Conservation (phyloP, 2,888 invertebrate species). For the Parelbella ahira region DNA sequence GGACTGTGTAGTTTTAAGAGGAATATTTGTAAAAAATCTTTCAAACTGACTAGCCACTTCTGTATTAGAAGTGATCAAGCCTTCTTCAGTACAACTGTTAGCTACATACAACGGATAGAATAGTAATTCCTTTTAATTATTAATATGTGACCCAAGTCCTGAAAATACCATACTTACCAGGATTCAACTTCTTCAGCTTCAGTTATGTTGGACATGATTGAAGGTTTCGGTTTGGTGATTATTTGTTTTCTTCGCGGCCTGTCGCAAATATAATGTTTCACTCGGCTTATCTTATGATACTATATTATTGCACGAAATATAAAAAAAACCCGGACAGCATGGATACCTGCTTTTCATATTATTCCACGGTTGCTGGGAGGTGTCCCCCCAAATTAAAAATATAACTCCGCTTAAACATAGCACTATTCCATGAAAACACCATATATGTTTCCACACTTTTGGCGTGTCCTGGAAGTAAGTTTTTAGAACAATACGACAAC, state of each 20-base stretch:
- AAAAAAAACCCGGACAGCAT: no score
- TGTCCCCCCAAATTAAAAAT: constrained; percentile 66
- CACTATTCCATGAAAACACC: constrained; percentile 65
- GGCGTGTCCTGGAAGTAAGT: constrained; percentile 37
- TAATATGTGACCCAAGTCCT: no score
- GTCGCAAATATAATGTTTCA: not conserved
- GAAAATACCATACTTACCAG: constrained; percentile 35
- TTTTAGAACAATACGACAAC: no score
- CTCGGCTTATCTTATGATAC: no score
- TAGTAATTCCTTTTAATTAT: no score
- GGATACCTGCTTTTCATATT: constrained; percentile 33
- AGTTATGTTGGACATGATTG: constrained; percentile 64
- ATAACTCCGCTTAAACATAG: constrained; percentile 55
- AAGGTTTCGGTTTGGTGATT: constrained; percentile 37
- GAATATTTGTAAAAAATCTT: no score
- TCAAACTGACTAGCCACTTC: no score
- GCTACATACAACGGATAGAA: no score
- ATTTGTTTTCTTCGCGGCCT: constrained; percentile 5
- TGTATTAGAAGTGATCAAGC: no score
- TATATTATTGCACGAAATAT: no score
- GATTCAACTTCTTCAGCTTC: constrained; percentile 60
- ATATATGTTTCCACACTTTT: constrained; percentile 62
- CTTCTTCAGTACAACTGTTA: no score
- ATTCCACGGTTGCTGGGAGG: constrained; percentile 62
- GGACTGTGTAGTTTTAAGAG: no score